Base-by-base conservation (phyloP, 2,888 invertebrate genomes). In the Sylvicola cinctus region DNA sequence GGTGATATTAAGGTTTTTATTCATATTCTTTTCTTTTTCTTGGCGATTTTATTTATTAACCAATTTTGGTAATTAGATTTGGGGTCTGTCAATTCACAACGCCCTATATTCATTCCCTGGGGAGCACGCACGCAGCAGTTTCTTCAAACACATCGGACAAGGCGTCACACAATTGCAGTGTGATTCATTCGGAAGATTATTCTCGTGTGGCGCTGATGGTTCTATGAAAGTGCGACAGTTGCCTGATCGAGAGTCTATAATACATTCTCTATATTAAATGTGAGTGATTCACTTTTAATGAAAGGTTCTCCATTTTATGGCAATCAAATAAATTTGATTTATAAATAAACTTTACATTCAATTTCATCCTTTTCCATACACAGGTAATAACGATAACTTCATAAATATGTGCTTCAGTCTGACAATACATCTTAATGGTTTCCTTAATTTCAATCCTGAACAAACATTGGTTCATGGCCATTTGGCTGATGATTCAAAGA, bases 141-240 rank as follows among this genome's bases (percentile, higher is more conserved):
- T 96, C 68, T 93, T 98, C 66, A 87, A 93, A 52, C 91, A 91
- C 56, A 90, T 91, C 49, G 90, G 91, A 23, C 88, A 90, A 60
- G 91, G 91, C 23, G 95, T 96, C 29, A 90, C 91, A 31, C 95
- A 98, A 60, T 66, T 98, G 44, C 78, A 84, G 51, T 76, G 96
- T 40, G 95, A 95, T 55, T 71, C 78, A 29, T 74, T 76, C 40
- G 79, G 79, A 16, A 74, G 95, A 32, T 63, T 98, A 45, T 96
- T 91, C 63, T 96, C 96, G 5, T 98, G 98, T 58, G 98, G 98
- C 36, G 91, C 93, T 32, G 98, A 98, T 65, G 95, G 95, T 46
- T 93, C 95, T 33, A 85, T 98, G 78, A 96, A 96, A 67, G 85
- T 95, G 44, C 72, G 95, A 43, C 80, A 84, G 54, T 63, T 95